A percentile compares a stretch with the other conserved stretches of the same genome.
phyloP scores from a whole-genome alignment of 2,888 invertebrate genomes.

The Pardosa pseudoannulata region DNA sequence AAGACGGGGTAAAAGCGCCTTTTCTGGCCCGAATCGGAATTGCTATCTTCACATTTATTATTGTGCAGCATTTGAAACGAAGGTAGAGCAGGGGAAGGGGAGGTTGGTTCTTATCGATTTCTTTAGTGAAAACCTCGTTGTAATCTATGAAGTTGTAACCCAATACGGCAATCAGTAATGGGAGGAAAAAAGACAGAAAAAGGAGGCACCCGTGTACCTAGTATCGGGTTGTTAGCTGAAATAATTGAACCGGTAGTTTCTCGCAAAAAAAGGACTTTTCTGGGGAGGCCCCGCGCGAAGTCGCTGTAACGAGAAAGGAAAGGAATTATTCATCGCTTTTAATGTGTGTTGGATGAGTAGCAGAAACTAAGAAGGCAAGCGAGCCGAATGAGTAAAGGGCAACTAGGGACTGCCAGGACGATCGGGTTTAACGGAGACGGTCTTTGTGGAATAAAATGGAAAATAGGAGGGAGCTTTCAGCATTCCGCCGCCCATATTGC shows the following conservation, averaged over 20 bases:
- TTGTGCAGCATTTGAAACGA: background rate
- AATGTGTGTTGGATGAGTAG: constrained; percentile 67
- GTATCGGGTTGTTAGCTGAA: constrained; percentile 51
- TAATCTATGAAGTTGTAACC: constrained; percentile 29
- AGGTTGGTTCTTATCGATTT: constrained; percentile 4
- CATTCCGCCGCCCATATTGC: constrained; percentile 50
- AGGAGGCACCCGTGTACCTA: background rate
- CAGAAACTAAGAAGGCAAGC: constrained; percentile 60
- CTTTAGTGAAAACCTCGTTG: background rate
- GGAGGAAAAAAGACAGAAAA: constrained; percentile 20
- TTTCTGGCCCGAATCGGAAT: constrained; percentile 7
- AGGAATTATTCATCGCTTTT: constrained; percentile 59
- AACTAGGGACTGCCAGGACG: constrained; percentile 24
- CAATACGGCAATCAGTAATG: constrained; percentile 31
- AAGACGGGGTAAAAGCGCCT: no score
- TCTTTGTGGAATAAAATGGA: constrained; percentile 70
- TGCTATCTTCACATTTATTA: constrained; percentile 3
- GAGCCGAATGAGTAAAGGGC: constrained; percentile 37
- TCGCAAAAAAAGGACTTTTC: constrained; percentile 20
- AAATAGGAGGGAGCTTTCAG: constrained; percentile 50
- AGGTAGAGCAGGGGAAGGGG: background rate
- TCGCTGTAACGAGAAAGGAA: constrained; percentile 24
- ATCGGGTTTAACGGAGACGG: constrained; percentile 65
- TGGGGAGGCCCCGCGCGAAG: constrained; percentile 15
- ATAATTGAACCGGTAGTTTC: constrained; percentile 62